Evolutionary conservation across 1,140 invertebrate genomes (phyloP).

Genomic region (Notospermus geniculatus): DNA sequence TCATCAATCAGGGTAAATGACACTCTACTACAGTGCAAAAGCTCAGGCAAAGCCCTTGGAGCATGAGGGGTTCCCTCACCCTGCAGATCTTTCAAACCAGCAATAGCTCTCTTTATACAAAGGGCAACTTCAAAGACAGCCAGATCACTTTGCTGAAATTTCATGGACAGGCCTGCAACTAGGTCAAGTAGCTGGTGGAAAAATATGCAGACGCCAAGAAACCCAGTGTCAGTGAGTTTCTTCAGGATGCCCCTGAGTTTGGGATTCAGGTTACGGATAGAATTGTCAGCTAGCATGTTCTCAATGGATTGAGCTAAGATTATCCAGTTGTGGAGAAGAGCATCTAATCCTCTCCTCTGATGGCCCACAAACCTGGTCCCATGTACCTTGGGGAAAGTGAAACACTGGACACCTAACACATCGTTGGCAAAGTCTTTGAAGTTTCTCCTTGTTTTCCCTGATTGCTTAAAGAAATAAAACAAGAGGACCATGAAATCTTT

Average conservation of each 20-base stretch:
- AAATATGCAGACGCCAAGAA: neutral
- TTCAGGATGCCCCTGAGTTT: neutral
- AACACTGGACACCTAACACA: neutral
- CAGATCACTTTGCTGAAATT: neutral
- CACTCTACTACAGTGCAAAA: too few species aligned
- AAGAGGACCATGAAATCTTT: conserved; percentile 2
- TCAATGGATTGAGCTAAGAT: neutral
- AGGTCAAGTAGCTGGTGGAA: neutral
- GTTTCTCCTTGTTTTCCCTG: neutral
- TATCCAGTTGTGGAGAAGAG: conserved; percentile 2
- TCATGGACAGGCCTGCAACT: neutral
- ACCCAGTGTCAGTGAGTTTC: neutral
- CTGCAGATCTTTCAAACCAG: neutral
- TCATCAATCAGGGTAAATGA: too few species aligned
- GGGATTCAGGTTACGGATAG: neutral
- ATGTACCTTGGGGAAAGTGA: neutral
- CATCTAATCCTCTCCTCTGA: conserved; percentile 1
- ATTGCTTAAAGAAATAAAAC: conserved; percentile 4
- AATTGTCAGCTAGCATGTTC: neutral
- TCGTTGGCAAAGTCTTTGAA: neutral
- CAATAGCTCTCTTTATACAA: neutral
- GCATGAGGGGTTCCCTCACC: neutral
- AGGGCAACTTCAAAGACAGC: neutral
- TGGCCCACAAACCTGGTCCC: neutral
- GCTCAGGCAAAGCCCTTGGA: neutral